These are phyloP conservation scores for Meteorus sp. DNA, from an alignment of 1,140 invertebrate genomes.

Conservation along the genomic window DNA sequence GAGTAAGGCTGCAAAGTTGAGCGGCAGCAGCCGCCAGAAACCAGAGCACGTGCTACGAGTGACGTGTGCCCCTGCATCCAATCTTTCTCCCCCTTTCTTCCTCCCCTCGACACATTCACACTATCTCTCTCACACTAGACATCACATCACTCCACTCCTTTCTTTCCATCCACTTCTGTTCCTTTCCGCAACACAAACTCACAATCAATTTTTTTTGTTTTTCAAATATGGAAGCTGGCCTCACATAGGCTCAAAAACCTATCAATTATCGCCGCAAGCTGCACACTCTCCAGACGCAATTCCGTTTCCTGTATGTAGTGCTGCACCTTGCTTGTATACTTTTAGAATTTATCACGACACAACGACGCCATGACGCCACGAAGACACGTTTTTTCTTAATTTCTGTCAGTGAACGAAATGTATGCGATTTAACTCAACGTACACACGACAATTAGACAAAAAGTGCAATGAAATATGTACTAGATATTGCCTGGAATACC, in stretches of 20 bases:
- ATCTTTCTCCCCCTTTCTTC: slow-evolving; percentile 20
- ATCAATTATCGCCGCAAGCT: slow-evolving; percentile 33
- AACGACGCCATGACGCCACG: not conserved
- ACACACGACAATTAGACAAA: too few relatives aligned
- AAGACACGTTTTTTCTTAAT: slow-evolving; percentile 15
- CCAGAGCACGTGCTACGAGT: slow-evolving; percentile 57
- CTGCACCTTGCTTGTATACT: slow-evolving; percentile 25
- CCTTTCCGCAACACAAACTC: slow-evolving; percentile 8
- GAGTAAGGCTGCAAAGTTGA: slow-evolving; percentile 37
- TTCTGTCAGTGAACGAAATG: not conserved
- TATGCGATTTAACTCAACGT: too few relatives aligned
- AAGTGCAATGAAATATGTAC: too few relatives aligned
- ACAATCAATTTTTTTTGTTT: slow-evolving; percentile 1
- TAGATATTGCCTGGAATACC: too few relatives aligned
- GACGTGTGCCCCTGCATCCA: slow-evolving; percentile 42
- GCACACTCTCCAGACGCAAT: slow-evolving; percentile 26
- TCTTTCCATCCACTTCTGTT: slow-evolving; percentile 19
- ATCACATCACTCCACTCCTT: not conserved
- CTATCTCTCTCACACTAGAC: slow-evolving; percentile 1
- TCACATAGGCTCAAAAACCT: slow-evolving; percentile 27
- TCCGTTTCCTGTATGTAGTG: slow-evolving; percentile 19
- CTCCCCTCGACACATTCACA: too few relatives aligned
- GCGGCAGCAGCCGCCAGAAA: slow-evolving; percentile 56
- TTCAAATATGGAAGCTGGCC: not conserved
- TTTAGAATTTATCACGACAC: slow-evolving; percentile 5